phyloP scores from a whole-genome alignment of 2,797 vertebrate genomes.

The Geotrypetes seraphini region DNA sequence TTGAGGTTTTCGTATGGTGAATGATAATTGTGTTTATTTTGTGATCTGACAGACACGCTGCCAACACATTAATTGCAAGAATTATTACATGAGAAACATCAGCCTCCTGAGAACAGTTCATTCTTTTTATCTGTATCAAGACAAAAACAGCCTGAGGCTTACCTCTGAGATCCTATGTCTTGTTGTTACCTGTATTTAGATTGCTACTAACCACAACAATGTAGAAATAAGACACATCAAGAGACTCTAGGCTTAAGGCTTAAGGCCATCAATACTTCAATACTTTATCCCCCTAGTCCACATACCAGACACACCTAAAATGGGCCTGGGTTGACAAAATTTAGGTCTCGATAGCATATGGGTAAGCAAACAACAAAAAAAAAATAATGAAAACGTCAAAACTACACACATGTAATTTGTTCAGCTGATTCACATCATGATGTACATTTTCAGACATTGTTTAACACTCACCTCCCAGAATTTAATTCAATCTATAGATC shows the following conservation, averaged over 20 bases:
- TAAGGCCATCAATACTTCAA: not conserved
- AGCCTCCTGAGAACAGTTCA: not conserved
- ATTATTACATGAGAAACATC: not conserved
- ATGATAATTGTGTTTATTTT: not conserved
- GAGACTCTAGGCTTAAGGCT: not conserved
- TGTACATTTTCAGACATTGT: not conserved
- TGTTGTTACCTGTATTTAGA: constrained; percentile 2
- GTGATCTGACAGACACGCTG: not conserved
- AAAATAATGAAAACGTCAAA: not conserved
- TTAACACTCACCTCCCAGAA: no score
- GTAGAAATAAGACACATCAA: not conserved
- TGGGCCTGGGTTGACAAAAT: not conserved
- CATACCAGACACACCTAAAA: not conserved
- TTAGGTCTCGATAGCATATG: not conserved
- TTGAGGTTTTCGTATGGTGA: no score
- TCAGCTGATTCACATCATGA: constrained; percentile 3
- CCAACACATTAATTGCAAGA: not conserved
- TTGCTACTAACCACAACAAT: constrained; percentile 2
- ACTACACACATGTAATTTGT: constrained; percentile 11
- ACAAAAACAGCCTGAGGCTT: constrained; percentile 5
- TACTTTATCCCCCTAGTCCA: constrained; percentile 1
- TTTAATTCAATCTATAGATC: no score
- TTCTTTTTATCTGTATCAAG: not conserved
- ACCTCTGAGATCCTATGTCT: not conserved
- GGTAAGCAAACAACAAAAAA: not conserved